phyloP scores from a whole-genome alignment of 92 coral and sea anemone species.

The Muricea muricata region DNA sequence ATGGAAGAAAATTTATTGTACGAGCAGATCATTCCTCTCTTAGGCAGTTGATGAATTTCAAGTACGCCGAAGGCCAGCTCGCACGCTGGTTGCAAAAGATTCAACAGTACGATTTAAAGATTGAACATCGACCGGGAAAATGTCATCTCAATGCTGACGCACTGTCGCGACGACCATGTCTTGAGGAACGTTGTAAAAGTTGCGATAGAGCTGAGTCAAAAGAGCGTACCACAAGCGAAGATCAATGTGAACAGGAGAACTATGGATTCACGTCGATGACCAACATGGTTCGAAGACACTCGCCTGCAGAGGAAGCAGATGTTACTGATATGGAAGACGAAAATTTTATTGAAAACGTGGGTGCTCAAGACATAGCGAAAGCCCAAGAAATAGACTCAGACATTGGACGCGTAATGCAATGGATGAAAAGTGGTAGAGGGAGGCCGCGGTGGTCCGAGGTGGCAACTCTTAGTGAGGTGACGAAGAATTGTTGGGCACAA shows the following conservation, averaged over 20 bases:
- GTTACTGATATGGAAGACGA: not conserved
- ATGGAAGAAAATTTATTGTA: not conserved
- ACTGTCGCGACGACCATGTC: slow-evolving; percentile 55
- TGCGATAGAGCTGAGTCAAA: slow-evolving; percentile 40
- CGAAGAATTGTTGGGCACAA: slow-evolving; percentile 38
- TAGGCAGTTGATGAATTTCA: not conserved
- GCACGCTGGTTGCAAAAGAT: not conserved
- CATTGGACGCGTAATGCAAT: not conserved
- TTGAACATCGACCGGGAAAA: not conserved
- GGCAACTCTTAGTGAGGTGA: not conserved
- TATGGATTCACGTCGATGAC: not conserved
- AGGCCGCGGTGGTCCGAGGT: slow-evolving; percentile 27
- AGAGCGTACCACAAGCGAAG: not conserved
- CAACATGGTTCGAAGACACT: no score
- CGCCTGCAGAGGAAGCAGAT: not conserved
- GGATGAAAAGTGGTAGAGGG: slow-evolving; percentile 8
- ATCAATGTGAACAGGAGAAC: not conserved
- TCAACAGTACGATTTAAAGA: not conserved
- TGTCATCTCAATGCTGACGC: slow-evolving; percentile 59
- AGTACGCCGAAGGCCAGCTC: not conserved
- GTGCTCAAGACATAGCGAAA: not conserved
- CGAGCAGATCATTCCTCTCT: not conserved
- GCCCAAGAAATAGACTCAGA: not conserved
- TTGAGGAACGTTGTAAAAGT: slow-evolving; percentile 8
- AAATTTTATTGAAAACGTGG: not conserved